Evolutionary conservation across 92 coral and sea anemone species (phyloP).

Genomic region (Galaxea fascicularis): DNA sequence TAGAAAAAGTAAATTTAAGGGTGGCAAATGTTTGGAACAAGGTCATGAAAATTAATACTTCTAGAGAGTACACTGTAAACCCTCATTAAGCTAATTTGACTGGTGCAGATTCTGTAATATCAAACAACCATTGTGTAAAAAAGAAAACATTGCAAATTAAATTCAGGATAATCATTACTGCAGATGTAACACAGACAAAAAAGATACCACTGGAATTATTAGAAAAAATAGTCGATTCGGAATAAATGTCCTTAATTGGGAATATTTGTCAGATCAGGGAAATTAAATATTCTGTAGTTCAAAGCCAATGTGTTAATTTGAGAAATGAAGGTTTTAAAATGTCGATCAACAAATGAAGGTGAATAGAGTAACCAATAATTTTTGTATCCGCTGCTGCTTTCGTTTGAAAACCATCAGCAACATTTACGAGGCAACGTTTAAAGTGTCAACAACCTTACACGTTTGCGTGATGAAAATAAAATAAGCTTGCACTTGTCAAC

Average conservation of each 20-base stretch:
- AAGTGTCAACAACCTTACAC: too few relatives aligned
- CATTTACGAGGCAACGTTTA: not conserved
- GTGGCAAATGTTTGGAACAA: not conserved
- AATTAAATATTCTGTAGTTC: not conserved
- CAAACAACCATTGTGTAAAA: not conserved
- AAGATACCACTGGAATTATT: not conserved
- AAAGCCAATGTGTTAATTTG: not conserved
- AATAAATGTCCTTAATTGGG: not conserved
- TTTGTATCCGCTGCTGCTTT: not conserved
- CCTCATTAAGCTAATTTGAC: not conserved
- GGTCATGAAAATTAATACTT: not conserved
- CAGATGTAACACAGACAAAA: not conserved
- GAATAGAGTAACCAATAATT: too few relatives aligned
- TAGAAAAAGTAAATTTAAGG: not conserved
- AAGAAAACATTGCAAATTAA: too few relatives aligned
- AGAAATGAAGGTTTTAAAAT: not conserved
- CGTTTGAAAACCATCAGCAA: not conserved
- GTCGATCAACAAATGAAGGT: too few relatives aligned
- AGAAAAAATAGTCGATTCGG: not conserved
- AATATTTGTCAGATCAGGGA: not conserved
- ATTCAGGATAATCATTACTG: not conserved
- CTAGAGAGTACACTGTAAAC: slow-evolving; percentile 1
- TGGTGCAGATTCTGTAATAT: not conserved
- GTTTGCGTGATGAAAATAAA: slow-evolving; percentile 18
- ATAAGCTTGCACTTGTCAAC: not conserved